Evolutionary conservation across 2,888 invertebrate genomes (phyloP), one percentile per base, ranked within the genome.

Genomic region (Euphydryas editha): DNA sequence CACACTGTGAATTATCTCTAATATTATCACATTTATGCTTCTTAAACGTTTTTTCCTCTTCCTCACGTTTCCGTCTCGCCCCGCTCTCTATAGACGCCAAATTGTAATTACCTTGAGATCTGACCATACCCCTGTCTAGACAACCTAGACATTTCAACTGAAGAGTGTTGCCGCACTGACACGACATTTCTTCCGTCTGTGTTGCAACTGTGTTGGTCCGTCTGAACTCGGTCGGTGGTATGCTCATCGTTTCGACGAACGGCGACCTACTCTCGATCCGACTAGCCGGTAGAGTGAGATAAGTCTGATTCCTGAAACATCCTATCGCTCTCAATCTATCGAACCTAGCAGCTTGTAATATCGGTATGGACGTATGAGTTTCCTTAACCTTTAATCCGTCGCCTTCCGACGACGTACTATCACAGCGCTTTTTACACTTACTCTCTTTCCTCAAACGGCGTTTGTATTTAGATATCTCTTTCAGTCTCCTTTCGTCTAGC

Each of bases 11-110:
- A 78, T 78, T 83, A 82, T 75, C 79, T 76, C 79, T 82, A 82
- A 78, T 77, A 83, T 84, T 92, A 92, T 92, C 92, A 92, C 92
- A 92, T 88, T 92, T 92, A 77, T 82, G 89, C 87, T 92, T 92
- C 75, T 90, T 88, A 70, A 85, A 77, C 76, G 81, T 77, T 67
- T 84, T 86, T 11, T 81, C 84, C 44, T 83, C 85, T 4, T 85
- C 86, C 36, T 83, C 84, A 47, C 81, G 81, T 76, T 83, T 85
- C 55, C 85, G 73, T 44, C 87, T 76, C 10, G 81, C 82, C 10
- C 84, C 84, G 54, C 80, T 83, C 58, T 84, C 78, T 6, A 86
- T 54, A 0, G 82, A 81, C 0, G 86, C 84, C 17, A 92, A 62
- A 58, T 93, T 80, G 73, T 91, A 91, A 59, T 80, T 91, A 0